Base-by-base conservation (phyloP, 2,888 invertebrate genomes). In the Ceramica pisi region DNA sequence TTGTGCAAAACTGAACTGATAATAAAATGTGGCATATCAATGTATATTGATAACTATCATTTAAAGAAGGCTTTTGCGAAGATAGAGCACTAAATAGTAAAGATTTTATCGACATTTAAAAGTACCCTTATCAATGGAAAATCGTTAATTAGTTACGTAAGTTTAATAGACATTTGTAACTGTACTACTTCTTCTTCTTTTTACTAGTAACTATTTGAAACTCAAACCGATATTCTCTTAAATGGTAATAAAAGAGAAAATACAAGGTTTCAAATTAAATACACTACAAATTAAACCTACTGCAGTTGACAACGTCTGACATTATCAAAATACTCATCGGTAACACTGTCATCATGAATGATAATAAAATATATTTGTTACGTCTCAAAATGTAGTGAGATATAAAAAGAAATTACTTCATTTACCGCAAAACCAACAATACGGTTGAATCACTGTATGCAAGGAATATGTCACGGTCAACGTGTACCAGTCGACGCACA, bases 381-480 rank as follows among this genome's bases (percentile, higher is more conserved):
- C 26, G 31, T 21, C 21, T 31, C 21, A 44, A 31, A 16, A 65
- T 19, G 31, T 56, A 50, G 14, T 19, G 12, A 10, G 51, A n/a
- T 51, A 56, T 55, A 67, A 71, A 70, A 62, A 64, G 26, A 68
- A 70, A 76, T 68, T 67, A 57, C 62, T 53, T 41, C 31, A 68
- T 61, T 66, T 31, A 60, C 64, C 59, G n/a, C 38, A 65, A 62
- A 67, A 48, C 16, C 71, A 67, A 70, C 63, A 66, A 71, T 66
- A 65, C 31, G 35, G 72, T 74, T 74, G 78, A 83, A 74, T 81
- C 75, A 74, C 66, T 65, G 57, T 31, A 53, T 66, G 65, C 68
- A 77, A 66, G 71, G 55, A 80, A 69, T 65, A 80, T 86, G 84
- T 84, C 84, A 85, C 67, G 85, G 84, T 48, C 84, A 67, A 44